These are phyloP conservation scores for Tachina grossa DNA, from an alignment of 2,888 invertebrate genomes.

Conservation along the genomic window DNA sequence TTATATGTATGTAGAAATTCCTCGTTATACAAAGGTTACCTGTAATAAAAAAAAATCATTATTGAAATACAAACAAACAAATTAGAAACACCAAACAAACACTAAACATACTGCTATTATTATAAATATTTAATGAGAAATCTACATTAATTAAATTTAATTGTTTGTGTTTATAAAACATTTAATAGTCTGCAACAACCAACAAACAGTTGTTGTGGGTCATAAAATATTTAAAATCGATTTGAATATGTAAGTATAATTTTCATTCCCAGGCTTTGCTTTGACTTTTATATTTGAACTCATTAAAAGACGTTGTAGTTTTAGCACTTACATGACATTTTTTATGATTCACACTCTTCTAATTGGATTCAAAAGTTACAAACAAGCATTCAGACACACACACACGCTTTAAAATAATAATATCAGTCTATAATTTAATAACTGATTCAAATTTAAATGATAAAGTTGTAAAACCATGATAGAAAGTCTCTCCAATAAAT, in stretches of 20 bases:
- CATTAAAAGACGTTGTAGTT: constrained; percentile 9
- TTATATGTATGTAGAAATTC: too few relatives aligned
- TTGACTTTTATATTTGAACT: not conserved
- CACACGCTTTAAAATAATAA: constrained; percentile 40
- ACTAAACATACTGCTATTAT: constrained; percentile 1
- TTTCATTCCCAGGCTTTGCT: not conserved
- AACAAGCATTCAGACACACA: constrained; percentile 13
- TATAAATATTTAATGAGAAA: not conserved
- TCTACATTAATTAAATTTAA: constrained; percentile 34
- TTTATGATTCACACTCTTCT: constrained; percentile 14
- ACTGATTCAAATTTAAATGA: constrained; percentile 29
- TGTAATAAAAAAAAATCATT: not conserved
- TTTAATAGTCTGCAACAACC: not conserved
- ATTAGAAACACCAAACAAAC: constrained; percentile 5
- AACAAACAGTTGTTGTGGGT: not conserved
- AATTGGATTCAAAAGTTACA: constrained; percentile 10
- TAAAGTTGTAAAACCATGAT: constrained; percentile 44
- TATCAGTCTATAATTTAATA: constrained; percentile 32
- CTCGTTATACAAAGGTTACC: too few relatives aligned
- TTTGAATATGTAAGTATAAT: not conserved
- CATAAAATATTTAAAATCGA: not conserved
- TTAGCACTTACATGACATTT: constrained; percentile 10
- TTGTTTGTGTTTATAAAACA: constrained; percentile 21
- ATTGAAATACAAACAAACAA: not conserved
- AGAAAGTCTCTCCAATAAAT: constrained; percentile 2